Evolutionary conservation across 2,797 vertebrate species (phyloP).

Genomic region (Poliocrania exsul): DNA sequence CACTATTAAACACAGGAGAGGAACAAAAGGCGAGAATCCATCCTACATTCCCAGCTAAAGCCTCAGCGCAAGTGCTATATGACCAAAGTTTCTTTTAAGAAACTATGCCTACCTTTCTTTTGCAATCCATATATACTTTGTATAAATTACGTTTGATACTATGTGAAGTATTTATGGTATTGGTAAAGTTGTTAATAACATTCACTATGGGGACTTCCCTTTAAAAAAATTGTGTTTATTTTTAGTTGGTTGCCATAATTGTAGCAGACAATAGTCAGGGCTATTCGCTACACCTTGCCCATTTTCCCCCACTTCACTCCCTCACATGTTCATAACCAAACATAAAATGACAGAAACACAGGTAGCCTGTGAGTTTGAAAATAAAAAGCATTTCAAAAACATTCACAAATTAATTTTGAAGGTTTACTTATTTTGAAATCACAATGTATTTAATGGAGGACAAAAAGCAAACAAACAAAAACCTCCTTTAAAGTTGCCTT

Average conservation of each 20-base stretch:
- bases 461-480: neutral
- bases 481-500: neutral
- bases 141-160: neutral
- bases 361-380: neutral
- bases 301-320: neutral
- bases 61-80: neutral
- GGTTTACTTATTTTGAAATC: neutral
- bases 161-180: neutral
- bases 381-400: rapidly evolving
- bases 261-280: neutral
- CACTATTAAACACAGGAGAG: neutral
- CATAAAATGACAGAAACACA: neutral
- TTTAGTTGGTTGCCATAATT: neutral
- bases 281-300: neutral
- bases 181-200: neutral
- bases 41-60: neutral
- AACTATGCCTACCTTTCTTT: neutral
- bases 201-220: rapidly evolving
- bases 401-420: neutral
- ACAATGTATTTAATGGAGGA: neutral
- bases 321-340: neutral
- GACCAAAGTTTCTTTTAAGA: neutral
- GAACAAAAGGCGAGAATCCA: neutral
- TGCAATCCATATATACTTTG: neutral
- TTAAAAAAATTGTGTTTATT: neutral